Evolutionary conservation across 2,797 vertebrate genomes (phyloP).

Genomic region (Pseudotriccus pelzelni): DNA sequence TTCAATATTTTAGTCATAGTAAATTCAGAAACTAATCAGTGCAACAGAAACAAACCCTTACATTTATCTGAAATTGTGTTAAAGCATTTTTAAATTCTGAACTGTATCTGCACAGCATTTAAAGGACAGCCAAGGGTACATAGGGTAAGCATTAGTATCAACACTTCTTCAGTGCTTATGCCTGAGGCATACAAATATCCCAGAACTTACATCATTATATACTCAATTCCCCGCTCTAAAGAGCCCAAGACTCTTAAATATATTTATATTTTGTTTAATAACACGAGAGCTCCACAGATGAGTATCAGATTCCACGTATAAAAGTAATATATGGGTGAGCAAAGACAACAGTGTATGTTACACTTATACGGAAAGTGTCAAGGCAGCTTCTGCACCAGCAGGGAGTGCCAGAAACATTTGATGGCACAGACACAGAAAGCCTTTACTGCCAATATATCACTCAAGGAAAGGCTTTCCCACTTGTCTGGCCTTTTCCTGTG

Average conservation of each 20-base stretch:
- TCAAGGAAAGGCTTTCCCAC: constrained; percentile 22
- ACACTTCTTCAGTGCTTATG: constrained; percentile 5
- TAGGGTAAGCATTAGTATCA: constrained; percentile 15
- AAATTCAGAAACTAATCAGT: background rate
- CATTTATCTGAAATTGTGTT: background rate
- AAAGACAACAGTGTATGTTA: constrained; percentile 38
- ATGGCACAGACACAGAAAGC: constrained; percentile 54
- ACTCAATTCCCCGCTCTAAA: background rate
- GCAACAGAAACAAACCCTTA: background rate
- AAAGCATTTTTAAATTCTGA: constrained; percentile 7
- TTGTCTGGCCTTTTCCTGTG: background rate
- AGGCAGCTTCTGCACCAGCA: constrained; percentile 47
- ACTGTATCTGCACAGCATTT: background rate
- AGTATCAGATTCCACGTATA: constrained; percentile 5
- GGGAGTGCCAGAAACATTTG: background rate
- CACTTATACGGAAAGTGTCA: constrained; percentile 28
- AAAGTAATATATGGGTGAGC: constrained; percentile 21
- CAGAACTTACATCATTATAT: constrained; percentile 1
- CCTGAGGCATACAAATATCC: constrained; percentile 25
- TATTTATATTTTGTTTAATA: constrained; percentile 19
- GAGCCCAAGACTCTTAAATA: background rate
- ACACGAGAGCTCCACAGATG: constrained; percentile 15
- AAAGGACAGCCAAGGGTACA: constrained; percentile 35
- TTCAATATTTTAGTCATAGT: background rate
- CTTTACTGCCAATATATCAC: constrained; percentile 12